Conservation (phyloP, 2,113 vertebrate genomes). For the Nyctereutes procyonoides region DNA sequence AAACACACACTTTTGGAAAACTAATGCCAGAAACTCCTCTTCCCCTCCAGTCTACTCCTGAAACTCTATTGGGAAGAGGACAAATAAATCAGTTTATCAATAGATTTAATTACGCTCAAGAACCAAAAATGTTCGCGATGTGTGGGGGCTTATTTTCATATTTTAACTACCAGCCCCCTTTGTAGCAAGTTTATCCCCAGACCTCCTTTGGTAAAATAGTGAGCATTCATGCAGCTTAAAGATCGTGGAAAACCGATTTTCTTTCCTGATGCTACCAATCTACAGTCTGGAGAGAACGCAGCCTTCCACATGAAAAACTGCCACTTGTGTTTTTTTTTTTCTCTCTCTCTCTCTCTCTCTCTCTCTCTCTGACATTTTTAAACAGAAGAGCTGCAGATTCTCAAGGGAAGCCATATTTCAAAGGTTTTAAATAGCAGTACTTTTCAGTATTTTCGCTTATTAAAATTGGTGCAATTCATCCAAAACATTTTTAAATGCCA, state of each 20-base stretch:
- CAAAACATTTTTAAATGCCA: conserved; percentile 64
- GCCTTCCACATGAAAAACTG: conserved; percentile 46
- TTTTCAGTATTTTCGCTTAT: conserved; percentile 58
- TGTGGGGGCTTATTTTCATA: background rate
- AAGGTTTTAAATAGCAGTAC: conserved; percentile 21
- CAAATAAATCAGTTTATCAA: background rate
- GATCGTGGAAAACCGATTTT: background rate
- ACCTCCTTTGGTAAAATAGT: conserved; percentile 51
- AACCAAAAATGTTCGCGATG: background rate
- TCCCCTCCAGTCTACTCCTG: background rate
- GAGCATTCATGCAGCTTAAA: background rate
- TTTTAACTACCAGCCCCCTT: background rate
- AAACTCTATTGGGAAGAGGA: conserved; percentile 1
- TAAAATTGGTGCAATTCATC: conserved; percentile 54
- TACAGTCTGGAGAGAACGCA: background rate
- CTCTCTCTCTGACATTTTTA: conserved; percentile 52
- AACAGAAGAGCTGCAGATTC: conserved; percentile 54
- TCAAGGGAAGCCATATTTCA: conserved; percentile 65
- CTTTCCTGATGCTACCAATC: background rate
- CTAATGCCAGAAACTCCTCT: conserved; percentile 27
- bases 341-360: no score
- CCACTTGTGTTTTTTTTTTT: background rate
- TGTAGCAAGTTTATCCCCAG: background rate
- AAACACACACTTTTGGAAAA: background rate
- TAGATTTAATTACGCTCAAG: background rate